These are phyloP conservation scores for Lasius platythorax DNA, from an alignment of 2,888 invertebrate genomes.

Conservation along the genomic window DNA sequence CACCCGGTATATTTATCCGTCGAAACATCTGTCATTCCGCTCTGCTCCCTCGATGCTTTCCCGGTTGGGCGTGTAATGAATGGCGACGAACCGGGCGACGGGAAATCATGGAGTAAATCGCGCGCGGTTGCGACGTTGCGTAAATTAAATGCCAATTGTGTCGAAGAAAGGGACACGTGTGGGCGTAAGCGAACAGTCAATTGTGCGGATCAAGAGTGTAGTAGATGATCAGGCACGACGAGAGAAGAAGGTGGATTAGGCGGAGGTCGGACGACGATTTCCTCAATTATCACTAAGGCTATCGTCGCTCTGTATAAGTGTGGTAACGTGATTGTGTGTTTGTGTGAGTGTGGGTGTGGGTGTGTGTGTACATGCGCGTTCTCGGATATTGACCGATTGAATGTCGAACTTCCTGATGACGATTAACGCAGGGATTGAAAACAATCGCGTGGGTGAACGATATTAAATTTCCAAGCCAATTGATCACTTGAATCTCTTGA, in stretches of 20 bases:
- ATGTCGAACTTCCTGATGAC: not conserved
- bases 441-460: not conserved
- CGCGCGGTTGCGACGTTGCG: conserved; percentile 50
- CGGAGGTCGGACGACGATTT: conserved; percentile 45
- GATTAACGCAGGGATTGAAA: conserved; percentile 11
- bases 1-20: conserved; percentile 23
- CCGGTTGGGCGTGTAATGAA: conserved; percentile 38
- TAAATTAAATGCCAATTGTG: conserved; percentile 60
- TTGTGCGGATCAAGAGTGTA: conserved; percentile 46
- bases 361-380: not conserved
- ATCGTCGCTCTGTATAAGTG: conserved; percentile 5
- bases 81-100: conserved; percentile 36
- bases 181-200: conserved; percentile 52
- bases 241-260: conserved; percentile 22
- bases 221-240: conserved; percentile 15
- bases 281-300: conserved; percentile 48
- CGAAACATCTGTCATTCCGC: conserved; percentile 39
- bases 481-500: not conserved
- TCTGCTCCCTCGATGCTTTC: conserved; percentile 14
- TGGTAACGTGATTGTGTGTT: not conserved
- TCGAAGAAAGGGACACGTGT: conserved; percentile 52
- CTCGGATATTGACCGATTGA: conserved; percentile 33
- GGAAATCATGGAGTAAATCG: conserved; percentile 55
- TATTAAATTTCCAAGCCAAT: conserved; percentile 10
- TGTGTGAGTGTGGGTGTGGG: no score